Evolutionary conservation across 2,797 vertebrate species (phyloP), one percentile per base, ranked within the genome.

Genomic region (Girardinus metallicus): DNA sequence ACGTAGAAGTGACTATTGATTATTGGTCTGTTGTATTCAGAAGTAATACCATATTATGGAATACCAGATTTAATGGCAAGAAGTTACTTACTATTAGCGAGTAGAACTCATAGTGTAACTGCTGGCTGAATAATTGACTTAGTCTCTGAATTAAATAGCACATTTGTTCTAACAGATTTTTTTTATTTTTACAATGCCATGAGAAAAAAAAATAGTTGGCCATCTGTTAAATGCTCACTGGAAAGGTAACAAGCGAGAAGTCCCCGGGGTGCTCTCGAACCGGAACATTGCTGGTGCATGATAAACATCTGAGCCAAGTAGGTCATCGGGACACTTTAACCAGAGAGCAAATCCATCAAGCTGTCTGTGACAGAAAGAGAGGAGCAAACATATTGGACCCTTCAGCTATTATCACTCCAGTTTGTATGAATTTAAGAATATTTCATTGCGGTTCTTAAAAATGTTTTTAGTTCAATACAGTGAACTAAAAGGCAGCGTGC

Each of bases 261-360:
- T 85, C 89, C 85, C 80, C 64, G 8, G 81, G 87, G 91, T 77
- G 80, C 46, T 86, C 79, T 79, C 80, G 13, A 85, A 90, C 80
- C 87, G 82, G 86, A 87, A 86, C 86, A 86, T 85, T 62, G 79
- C 87, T 88, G 89, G 86, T 92, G 83, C 73, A 71, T 12, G 84
- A 91, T 90, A 87, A 91, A 90, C 86, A 91, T 88, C 87, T 82
- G 84, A 89, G 90, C 87, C 88, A 93, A 93, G 76, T 88, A 87
- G 91, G 93, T 93, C 91, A 92, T 43, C 84, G 49, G 89, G 85
- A 91, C 87, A 82, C 78, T 84, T 88, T 64, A 77, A 78, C 53
- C 55, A 68, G 77, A 83, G 78, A 86, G 84, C 60, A 71, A 87
- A 91, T 91, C 83, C 80, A 89, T 91, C 82, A 88, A 73, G 18